Conservation (phyloP, 1,140 invertebrate genomes). For the Proales similis region DNA sequence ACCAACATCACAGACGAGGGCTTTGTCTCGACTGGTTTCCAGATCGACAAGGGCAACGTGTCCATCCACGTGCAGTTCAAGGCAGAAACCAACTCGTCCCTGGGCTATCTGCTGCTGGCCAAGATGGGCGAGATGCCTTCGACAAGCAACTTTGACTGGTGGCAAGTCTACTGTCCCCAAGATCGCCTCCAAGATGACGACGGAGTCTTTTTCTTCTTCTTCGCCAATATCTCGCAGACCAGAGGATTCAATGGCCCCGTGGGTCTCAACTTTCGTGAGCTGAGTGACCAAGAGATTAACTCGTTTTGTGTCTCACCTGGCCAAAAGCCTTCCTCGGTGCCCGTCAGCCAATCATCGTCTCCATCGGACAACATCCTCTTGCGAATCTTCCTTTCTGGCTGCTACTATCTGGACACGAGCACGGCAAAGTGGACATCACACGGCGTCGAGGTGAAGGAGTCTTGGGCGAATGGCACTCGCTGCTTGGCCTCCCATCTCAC, state of each 20-base stretch:
- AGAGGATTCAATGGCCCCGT: slow-evolving; percentile 20
- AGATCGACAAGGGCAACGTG: slow-evolving; percentile 7
- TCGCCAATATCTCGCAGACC: slow-evolving; percentile 7
- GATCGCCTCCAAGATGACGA: too few species aligned
- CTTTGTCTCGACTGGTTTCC: slow-evolving; percentile 12
- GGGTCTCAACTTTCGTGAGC: slow-evolving; percentile 9
- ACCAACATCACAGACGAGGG: not conserved
- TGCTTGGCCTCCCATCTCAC: slow-evolving; percentile 51
- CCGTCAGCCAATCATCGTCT: not conserved
- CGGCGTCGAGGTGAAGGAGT: slow-evolving; percentile 40
- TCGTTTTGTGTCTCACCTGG: not conserved
- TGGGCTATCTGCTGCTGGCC: not conserved
- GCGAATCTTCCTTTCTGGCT: slow-evolving; percentile 39
- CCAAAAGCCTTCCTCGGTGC: not conserved
- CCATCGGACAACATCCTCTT: slow-evolving; percentile 41
- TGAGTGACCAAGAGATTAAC: slow-evolving; percentile 2
- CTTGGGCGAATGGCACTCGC: slow-evolving; percentile 36
- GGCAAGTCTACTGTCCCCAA: slow-evolving; percentile 18
- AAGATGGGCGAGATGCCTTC: not conserved
- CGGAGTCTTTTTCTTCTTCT: too few species aligned
- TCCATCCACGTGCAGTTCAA: slow-evolving; percentile 25
- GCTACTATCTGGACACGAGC: slow-evolving; percentile 40
- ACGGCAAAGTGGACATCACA: slow-evolving; percentile 41
- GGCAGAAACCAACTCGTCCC: not conserved
- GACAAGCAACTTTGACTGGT: slow-evolving; percentile 1